Conservation (phyloP, 2,797 vertebrate genomes). For the Scolopax bukidnonensis region DNA sequence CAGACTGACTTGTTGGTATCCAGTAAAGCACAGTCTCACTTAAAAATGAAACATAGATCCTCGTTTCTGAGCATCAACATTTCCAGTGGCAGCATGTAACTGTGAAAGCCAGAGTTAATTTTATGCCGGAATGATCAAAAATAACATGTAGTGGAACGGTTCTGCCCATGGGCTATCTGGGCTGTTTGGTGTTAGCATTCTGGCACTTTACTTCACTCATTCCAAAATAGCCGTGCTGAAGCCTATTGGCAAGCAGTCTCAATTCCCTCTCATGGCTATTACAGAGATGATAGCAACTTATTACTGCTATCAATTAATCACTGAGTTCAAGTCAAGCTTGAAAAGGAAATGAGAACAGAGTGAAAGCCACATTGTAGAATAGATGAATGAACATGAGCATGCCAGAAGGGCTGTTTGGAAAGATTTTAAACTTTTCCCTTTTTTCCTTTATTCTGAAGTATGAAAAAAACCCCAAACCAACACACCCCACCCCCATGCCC, state of each 20-base stretch:
- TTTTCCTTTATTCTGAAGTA: not conserved
- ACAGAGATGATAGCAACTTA: not conserved
- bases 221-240: not conserved
- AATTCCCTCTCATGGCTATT: not conserved
- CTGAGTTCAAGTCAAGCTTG: not conserved
- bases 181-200: not conserved
- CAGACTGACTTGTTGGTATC: not conserved
- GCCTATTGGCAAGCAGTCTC: not conserved
- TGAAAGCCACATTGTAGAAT: not conserved
- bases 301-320: constrained; percentile 17
- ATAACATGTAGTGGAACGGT: not conserved
- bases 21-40: not conserved
- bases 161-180: not conserved
- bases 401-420: not conserved
- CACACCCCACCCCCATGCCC: too few relatives aligned
- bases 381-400: not conserved
- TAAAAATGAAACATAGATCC: not conserved
- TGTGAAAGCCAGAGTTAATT: not conserved
- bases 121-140: not conserved
- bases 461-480: not conserved
- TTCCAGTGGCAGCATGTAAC: not conserved
- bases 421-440: not conserved
- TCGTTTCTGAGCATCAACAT: not conserved
- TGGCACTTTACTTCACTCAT: not conserved
- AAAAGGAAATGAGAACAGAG: constrained; percentile 20